Evolutionary conservation across 1,140 invertebrate genomes (phyloP), one percentile per base, ranked within the genome.

Genomic region (Drosophila lacertosa): DNA sequence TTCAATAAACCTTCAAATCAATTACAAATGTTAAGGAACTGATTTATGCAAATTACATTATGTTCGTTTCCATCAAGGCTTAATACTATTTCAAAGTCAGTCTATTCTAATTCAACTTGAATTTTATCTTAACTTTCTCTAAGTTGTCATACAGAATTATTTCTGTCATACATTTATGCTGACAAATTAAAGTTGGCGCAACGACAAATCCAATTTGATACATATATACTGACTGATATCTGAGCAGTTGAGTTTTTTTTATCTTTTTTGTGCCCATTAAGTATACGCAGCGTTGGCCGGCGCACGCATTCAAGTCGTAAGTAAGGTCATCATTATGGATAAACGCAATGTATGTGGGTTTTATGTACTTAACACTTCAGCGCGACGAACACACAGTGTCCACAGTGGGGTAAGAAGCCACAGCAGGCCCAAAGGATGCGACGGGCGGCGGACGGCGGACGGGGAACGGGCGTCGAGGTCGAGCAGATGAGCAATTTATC

Each of bases 341-440:
- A 86, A 86, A 71, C 81, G 81, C 77, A 86, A 81, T 88, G 77
- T 72, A 67, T 86, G 66, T 71, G 74, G 74, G 82, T 73, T 89
- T 88, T 89, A 89, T 88, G 82, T 88, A 82, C 82, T 88, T 88
- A 88, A 88, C 82, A 88, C 82, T 88, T 89, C 82, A 88, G 83
- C 75, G 70, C 66, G 51, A 26, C 63, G 57, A 77, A 77, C 78
- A 63, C 75, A 83, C 62, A 72, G 59, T 68, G 63, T 59, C 67
- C 67, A 44, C 64, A 71, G 60, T 48, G 51, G 60, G 55, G 20
- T 33, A 66, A 71, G 58, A 66, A 65, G 50, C 37, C 26, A 35
- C 11, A 29, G 11, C 24, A 58, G 5, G 18, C 4, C n/a, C 13
- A 35, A 3, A 11, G 7, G 16, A 58, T 18, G 16, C 13, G 33